A percentile compares a stretch with the other conserved stretches of the same genome.
Evolutionary conservation across 2,113 vertebrate genomes (phyloP).

Genomic region (Triplophysa dalaica): DNA sequence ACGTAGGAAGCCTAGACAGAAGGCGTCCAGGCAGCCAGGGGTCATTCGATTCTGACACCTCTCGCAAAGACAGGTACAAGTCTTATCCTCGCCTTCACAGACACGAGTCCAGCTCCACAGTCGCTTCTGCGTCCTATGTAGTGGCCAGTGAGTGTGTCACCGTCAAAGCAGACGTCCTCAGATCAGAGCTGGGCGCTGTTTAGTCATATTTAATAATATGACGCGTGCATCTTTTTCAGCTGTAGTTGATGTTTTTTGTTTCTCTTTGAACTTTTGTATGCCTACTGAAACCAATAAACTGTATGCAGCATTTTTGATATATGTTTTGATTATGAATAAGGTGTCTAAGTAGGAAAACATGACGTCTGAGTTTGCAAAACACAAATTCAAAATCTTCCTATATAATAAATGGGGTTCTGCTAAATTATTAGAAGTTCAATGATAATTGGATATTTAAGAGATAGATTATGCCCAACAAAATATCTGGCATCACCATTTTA

Average conservation of each 20-base stretch:
- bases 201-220: constrained; percentile 20
- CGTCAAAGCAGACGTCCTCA: constrained; percentile 66
- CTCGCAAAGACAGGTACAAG: constrained; percentile 93
- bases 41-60: constrained; percentile 80
- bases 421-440: neutral
- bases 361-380: constrained; percentile 15
- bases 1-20: constrained; percentile 80
- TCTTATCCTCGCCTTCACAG: constrained; percentile 66
- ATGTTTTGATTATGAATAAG: constrained; percentile 32
- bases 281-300: constrained; percentile 49
- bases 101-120: constrained; percentile 69
- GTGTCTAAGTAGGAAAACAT: neutral
- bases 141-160: constrained; percentile 75
- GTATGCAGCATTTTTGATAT: constrained; percentile 39
- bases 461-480: no score
- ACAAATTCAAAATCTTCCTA: neutral
- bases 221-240: neutral
- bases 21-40: constrained; percentile 88
- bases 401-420: neutral
- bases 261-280: constrained; percentile 42
- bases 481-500: no score
- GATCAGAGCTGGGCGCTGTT: constrained; percentile 46
- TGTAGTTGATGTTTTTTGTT: constrained; percentile 21
- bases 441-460: neutral
- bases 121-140: constrained; percentile 72